phyloP scores from a whole-genome alignment of 2,888 invertebrate genomes.

The Hirtodrosophila trivittata region DNA sequence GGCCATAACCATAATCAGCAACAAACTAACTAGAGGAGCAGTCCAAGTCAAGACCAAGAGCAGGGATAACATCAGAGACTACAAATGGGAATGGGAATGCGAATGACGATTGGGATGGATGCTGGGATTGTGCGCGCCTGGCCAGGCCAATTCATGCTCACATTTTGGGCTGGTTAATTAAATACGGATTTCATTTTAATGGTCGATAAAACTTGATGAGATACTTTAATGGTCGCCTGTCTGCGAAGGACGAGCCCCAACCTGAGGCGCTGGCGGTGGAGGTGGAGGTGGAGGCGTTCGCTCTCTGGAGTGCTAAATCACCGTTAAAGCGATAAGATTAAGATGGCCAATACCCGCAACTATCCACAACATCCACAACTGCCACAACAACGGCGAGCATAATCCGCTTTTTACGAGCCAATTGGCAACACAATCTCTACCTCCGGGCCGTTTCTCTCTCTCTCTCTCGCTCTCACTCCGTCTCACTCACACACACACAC shows the following conservation, averaged over 20 bases:
- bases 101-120: constrained; percentile 4
- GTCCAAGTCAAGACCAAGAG: too few species aligned
- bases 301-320: constrained; percentile 68
- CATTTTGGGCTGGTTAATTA: constrained; percentile 82
- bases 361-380: constrained; percentile 33
- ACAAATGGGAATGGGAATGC: neutral
- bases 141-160: constrained; percentile 82
- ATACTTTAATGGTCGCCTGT: constrained; percentile 68
- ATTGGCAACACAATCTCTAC: constrained; percentile 75
- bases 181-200: constrained; percentile 82
- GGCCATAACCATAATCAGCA: constrained; percentile 45
- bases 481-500: neutral
- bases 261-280: constrained; percentile 3
- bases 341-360: constrained; percentile 60
- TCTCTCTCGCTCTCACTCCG: constrained; percentile 5
- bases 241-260: neutral
- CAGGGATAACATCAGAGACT: constrained; percentile 1
- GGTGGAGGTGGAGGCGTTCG: constrained; percentile 10
- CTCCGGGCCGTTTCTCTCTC: constrained; percentile 7
- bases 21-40: constrained; percentile 34
- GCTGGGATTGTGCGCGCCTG: constrained; percentile 52
- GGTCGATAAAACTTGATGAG: constrained; percentile 83
- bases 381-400: constrained; percentile 40
- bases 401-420: constrained; percentile 77
- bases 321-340: constrained; percentile 77